phyloP scores from a whole-genome alignment of 1,140 invertebrate genomes.

The Drosophila ananassae region DNA sequence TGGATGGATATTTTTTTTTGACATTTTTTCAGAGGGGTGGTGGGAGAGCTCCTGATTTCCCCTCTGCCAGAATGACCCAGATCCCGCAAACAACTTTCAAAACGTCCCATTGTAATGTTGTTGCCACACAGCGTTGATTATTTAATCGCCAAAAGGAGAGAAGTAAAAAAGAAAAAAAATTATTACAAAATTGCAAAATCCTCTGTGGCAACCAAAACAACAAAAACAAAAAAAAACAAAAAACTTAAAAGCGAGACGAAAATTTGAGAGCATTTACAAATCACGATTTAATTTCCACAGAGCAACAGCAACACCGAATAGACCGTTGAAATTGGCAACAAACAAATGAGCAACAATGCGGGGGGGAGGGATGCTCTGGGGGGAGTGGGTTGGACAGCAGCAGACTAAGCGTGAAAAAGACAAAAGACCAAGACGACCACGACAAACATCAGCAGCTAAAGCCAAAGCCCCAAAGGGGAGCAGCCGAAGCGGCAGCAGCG shows the following conservation, averaged over 20 bases:
- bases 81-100: slow-evolving; percentile 35
- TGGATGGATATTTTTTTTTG: background rate
- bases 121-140: slow-evolving; percentile 73
- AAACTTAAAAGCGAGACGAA: slow-evolving; percentile 59
- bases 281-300: slow-evolving; percentile 77
- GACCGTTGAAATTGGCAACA: slow-evolving; percentile 79
- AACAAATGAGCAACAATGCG: slow-evolving; percentile 65
- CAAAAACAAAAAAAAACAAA: slow-evolving; percentile 26
- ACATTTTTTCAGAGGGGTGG: background rate
- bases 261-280: slow-evolving; percentile 82
- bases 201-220: slow-evolving; percentile 33
- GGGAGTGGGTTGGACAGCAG: background rate
- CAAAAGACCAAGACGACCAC: slow-evolving; percentile 65
- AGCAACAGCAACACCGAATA: slow-evolving; percentile 58
- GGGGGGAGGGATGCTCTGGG: background rate
- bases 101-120: slow-evolving; percentile 40
- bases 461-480: slow-evolving; percentile 5
- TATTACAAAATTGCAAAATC: slow-evolving; percentile 79
- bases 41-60: background rate
- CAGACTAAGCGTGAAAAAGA: slow-evolving; percentile 66
- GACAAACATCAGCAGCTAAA: slow-evolving; percentile 46
- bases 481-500: background rate
- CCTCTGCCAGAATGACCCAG: slow-evolving; percentile 26
- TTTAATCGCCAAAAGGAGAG: slow-evolving; percentile 62
- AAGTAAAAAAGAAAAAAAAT: slow-evolving; percentile 44